These are phyloP conservation scores for Nomada hirtipes DNA, from an alignment of 2,888 invertebrate species.

Conservation along the genomic window DNA sequence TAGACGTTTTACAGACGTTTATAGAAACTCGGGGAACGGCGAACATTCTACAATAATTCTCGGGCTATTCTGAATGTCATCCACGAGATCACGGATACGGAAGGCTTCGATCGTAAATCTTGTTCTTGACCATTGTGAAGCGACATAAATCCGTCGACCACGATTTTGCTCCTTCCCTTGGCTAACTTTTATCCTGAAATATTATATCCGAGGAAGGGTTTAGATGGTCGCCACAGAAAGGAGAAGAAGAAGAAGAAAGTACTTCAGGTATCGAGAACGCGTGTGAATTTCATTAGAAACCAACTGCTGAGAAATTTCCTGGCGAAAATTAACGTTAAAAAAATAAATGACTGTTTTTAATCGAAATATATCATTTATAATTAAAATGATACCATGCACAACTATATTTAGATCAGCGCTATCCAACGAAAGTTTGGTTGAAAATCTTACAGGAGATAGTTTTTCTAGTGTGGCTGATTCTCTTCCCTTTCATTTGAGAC, in stretches of 20 bases:
- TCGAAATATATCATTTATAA: no score
- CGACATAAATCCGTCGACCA: conserved; percentile 51
- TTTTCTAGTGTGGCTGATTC: no score
- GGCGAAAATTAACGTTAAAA: conserved; percentile 27
- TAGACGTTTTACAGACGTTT: neutral
- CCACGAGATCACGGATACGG: conserved; percentile 39
- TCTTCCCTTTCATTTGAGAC: no score
- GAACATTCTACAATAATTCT: conserved; percentile 48
- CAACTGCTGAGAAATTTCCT: neutral
- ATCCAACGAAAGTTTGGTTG: no score
- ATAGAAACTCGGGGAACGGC: neutral
- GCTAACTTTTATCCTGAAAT: conserved; percentile 60
- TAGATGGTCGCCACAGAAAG: neutral
- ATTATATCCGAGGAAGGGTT: conserved; percentile 41
- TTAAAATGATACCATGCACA: no score
- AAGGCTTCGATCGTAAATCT: conserved; percentile 59
- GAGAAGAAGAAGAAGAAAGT: neutral
- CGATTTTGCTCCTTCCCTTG: conserved; percentile 57
- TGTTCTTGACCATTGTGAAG: conserved; percentile 49
- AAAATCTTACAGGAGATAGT: no score
- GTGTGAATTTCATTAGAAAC: conserved; percentile 22
- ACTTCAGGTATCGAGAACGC: neutral
- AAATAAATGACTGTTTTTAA: conserved; percentile 25
- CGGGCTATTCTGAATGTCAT: conserved; percentile 34
- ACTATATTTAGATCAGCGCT: no score